These are phyloP conservation scores for Zaprionus obscuricornis DNA, from an alignment of 2,888 invertebrate genomes.

Conservation along the genomic window DNA sequence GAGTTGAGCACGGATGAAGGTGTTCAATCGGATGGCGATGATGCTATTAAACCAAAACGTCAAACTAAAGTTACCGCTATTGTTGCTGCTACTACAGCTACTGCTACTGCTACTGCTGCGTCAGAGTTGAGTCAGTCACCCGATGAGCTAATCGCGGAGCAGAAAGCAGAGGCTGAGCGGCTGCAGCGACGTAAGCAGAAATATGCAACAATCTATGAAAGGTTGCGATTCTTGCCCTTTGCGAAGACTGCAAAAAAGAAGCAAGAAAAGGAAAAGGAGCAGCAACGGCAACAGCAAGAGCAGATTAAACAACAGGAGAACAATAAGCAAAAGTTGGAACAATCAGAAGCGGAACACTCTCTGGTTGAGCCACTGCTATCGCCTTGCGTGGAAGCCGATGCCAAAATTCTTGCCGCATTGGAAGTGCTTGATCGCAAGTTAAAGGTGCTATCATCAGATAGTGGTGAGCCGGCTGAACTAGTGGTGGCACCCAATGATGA, in stretches of 20 bases:
- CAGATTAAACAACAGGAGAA: neutral
- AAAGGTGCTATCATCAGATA: too few species aligned
- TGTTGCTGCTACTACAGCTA: neutral
- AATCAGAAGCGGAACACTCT: neutral
- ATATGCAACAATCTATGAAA: constrained; percentile 81
- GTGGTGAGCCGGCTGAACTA: constrained; percentile 42
- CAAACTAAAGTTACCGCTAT: neutral
- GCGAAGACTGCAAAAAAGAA: constrained; percentile 53
- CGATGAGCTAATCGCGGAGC: constrained; percentile 11
- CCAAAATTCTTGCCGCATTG: constrained; percentile 80
- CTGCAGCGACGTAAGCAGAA: constrained; percentile 75
- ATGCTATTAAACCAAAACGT: constrained; percentile 45
- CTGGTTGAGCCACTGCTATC: constrained; percentile 9
- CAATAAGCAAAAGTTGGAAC: neutral
- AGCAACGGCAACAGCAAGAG: neutral
- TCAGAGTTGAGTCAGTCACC: constrained; percentile 2
- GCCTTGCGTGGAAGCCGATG: constrained; percentile 70
- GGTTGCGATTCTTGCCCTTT: constrained; percentile 76
- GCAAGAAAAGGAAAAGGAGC: neutral
- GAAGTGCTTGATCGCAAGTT: constrained; percentile 79
- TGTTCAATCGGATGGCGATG: constrained; percentile 15
- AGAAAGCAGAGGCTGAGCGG: constrained; percentile 47
- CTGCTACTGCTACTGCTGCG: constrained; percentile 8
- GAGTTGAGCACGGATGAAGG: constrained; percentile 27
- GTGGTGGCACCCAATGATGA: constrained; percentile 65